Evolutionary conservation across 2,113 vertebrate species (phyloP).

Genomic region (Zosterops borbonicus): DNA sequence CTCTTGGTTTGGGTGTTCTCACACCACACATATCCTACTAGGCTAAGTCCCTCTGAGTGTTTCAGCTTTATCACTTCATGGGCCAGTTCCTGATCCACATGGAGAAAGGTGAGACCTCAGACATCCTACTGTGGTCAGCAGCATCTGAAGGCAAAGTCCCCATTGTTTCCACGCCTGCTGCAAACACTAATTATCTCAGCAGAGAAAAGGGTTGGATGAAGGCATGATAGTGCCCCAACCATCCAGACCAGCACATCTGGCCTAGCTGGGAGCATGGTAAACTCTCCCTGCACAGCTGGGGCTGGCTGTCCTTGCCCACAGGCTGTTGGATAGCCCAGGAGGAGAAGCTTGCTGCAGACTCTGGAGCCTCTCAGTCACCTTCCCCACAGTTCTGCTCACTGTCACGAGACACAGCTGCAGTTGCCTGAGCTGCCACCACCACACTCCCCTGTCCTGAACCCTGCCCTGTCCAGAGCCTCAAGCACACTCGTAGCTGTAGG

Average conservation of each 20-base stretch:
- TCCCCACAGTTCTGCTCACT: background rate
- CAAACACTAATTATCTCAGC: background rate
- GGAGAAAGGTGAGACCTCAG: background rate
- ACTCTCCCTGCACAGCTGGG: background rate
- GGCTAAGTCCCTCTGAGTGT: rapidly evolving
- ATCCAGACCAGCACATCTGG: background rate
- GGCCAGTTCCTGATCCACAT: background rate
- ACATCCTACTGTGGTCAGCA: background rate
- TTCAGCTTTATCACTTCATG: background rate
- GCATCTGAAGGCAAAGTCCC: background rate
- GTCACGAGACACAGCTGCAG: background rate
- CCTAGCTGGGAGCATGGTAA: background rate
- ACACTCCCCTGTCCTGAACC: background rate
- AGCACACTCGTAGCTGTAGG: background rate
- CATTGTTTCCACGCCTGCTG: background rate
- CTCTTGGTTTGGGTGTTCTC: background rate
- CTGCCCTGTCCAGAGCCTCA: background rate
- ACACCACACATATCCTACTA: background rate
- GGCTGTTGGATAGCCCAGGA: background rate
- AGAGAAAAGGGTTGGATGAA: background rate
- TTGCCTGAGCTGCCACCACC: background rate
- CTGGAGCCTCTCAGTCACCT: background rate
- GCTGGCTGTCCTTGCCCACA: background rate
- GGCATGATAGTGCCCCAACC: background rate
- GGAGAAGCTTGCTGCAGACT: background rate